Base-by-base conservation (phyloP, 2,113 vertebrate species). In the Charina bottae region DNA sequence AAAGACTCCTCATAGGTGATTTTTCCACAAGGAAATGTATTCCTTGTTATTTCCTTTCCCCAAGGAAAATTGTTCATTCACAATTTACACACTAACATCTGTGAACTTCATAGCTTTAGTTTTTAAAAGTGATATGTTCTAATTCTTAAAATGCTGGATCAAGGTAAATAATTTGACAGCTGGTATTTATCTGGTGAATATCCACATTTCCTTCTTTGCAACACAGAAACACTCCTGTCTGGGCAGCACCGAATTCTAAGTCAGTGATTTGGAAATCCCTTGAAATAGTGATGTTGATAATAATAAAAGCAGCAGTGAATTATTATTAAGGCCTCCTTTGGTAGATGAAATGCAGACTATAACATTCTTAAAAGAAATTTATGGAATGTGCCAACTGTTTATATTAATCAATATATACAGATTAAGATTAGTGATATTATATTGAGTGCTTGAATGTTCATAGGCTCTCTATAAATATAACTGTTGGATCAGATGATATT, bases 291-390 rank as follows among this genome's bases (percentile, higher is more conserved):
- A 37, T 72, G 68, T 72, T 72, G 49, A 37, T 78, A 90, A 42
- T 42, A 46, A 90, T 49, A 85, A 59, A 26, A 62, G 84, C n/a
- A 37, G 72, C 19, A 83, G 4, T 84, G 33, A 90, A 83, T 54
- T 83, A 54, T 56, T 78, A 83, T 90, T 58, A 90, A 84, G 37
- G 58, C 24, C 78, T 84, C 26, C 42, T 85, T 26, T 28, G 64
- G 88, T 89, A 60, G 78, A 33, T 62, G 78, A 90, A 85, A 85
- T 90, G n/a, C 83, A 90, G 89, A 17, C 42, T 60, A 15, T 85
- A 58, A 84, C 83, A 62, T 15, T 90, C 72, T 90, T 84, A 84
- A 90, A 84, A 90, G 28, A 90, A 90, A 83, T 62, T 53, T 59
- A 85, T 85, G 56, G 26, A 85, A 60, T 53, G 56, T 85, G 56